Conservation (phyloP, 2,797 vertebrate genomes). For the Typhlichthys eigenmanni region DNA sequence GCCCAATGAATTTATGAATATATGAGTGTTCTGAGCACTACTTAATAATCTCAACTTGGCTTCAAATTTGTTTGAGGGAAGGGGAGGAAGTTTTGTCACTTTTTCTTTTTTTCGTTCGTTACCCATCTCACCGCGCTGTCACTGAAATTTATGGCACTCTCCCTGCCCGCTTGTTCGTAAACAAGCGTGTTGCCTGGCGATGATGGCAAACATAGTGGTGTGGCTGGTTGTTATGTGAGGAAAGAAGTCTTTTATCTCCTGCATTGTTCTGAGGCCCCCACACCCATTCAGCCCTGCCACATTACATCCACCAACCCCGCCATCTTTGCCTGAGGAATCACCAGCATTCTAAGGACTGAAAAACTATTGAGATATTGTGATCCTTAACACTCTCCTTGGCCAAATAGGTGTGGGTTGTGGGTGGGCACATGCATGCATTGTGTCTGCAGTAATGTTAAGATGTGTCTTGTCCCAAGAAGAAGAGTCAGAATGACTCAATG, state of each 20-base stretch:
- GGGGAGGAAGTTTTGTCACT: constrained; percentile 8
- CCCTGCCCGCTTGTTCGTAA: constrained; percentile 30
- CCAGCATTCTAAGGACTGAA: constrained; percentile 22
- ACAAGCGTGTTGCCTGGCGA: constrained; percentile 38
- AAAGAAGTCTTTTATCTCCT: constrained; percentile 20
- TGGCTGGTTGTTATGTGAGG: constrained; percentile 11
- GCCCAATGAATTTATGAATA: constrained; percentile 36
- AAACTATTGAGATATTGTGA: no score
- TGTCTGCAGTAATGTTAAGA: no score
- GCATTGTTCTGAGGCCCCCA: constrained; percentile 34
- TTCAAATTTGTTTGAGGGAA: constrained; percentile 18
- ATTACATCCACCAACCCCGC: not conserved
- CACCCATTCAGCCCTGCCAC: constrained; percentile 7
- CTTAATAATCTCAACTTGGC: constrained; percentile 22
- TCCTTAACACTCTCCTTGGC: no score
- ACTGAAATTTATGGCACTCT: constrained; percentile 35
- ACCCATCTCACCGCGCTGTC: not conserved
- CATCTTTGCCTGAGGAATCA: constrained; percentile 53
- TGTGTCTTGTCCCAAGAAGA: no score
- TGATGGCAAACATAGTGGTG: constrained; percentile 20
- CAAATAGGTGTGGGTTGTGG: no score
- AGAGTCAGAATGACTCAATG: no score
- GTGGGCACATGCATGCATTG: no score
- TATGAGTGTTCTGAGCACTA: constrained; percentile 38
- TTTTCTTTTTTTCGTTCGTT: not conserved